A percentile compares a stretch with the other conserved stretches of the same genome.
Conservation (phyloP, 2,888 invertebrate genomes). For the Nycteola revayana region DNA sequence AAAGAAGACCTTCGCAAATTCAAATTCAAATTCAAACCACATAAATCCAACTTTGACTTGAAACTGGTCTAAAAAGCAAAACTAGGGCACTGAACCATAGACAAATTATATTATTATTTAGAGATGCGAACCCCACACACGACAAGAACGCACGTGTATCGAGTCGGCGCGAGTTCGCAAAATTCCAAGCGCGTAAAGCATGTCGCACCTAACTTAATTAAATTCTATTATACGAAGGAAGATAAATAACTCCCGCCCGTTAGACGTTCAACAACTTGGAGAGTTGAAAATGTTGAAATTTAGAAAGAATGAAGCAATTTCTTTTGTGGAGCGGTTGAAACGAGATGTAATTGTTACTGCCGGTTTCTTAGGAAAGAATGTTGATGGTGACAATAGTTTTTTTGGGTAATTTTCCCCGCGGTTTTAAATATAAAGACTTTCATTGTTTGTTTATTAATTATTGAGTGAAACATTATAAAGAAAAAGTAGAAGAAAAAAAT, state of each 20-base stretch:
- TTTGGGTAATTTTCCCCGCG: too few species aligned
- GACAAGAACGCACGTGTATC: constrained; percentile 38
- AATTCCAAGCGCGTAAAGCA: constrained; percentile 68
- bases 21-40: too few species aligned
- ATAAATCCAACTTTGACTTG: too few species aligned
- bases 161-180: constrained; percentile 46
- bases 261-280: constrained; percentile 48
- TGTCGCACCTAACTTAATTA: constrained; percentile 79
- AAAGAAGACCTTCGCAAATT: too few species aligned
- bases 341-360: constrained; percentile 43
- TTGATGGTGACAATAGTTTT: constrained; percentile 18
- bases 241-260: constrained; percentile 74
- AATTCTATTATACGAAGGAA: constrained; percentile 75
- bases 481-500: too few species aligned
- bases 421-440: too few species aligned
- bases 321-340: constrained; percentile 51
- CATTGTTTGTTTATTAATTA: too few species aligned
- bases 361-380: constrained; percentile 18
- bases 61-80: background rate
- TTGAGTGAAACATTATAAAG: too few species aligned
- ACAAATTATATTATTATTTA: constrained; percentile 17
- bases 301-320: constrained; percentile 72
- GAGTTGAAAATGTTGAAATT: constrained; percentile 59
- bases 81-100: constrained; percentile 6
- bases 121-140: constrained; percentile 18